A percentile compares a stretch with the other conserved stretches of the same genome.
These are phyloP conservation scores for Sardinella longiceps DNA, from an alignment of 2,797 vertebrate species.

Conservation along the genomic window DNA sequence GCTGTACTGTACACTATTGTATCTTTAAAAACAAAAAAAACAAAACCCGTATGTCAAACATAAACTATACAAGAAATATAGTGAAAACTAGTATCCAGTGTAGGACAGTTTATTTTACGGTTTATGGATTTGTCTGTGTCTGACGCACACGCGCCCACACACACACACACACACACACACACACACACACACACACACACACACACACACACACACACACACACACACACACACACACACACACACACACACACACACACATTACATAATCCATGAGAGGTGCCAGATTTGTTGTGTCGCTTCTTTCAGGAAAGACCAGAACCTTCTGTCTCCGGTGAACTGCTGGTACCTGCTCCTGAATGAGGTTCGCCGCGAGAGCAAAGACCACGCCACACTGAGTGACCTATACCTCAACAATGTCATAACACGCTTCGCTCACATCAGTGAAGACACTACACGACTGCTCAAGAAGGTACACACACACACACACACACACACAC, in stretches of 20 bases:
- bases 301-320: conserved; percentile 91
- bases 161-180: no score
- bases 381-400: conserved; percentile 93
- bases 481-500: conserved; percentile 21
- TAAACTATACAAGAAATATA: no score
- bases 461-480: conserved; percentile 92
- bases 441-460: conserved; percentile 94
- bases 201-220: background rate
- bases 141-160: no score
- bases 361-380: conserved; percentile 93
- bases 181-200: no score
- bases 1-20: no score
- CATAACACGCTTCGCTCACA: conserved; percentile 94
- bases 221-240: background rate
- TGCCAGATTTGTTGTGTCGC: conserved; percentile 6
- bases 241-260: background rate
- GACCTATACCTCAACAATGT: conserved; percentile 99
- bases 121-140: no score
- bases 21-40: no score
- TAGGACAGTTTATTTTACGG: no score
- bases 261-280: background rate
- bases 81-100: no score
- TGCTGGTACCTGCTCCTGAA: conserved; percentile 98
- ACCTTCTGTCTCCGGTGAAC: conserved; percentile 95
- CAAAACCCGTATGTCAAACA: no score